These are phyloP conservation scores for Trachemys scripta DNA, from an alignment of 2,113 vertebrate species.

Conservation along the genomic window DNA sequence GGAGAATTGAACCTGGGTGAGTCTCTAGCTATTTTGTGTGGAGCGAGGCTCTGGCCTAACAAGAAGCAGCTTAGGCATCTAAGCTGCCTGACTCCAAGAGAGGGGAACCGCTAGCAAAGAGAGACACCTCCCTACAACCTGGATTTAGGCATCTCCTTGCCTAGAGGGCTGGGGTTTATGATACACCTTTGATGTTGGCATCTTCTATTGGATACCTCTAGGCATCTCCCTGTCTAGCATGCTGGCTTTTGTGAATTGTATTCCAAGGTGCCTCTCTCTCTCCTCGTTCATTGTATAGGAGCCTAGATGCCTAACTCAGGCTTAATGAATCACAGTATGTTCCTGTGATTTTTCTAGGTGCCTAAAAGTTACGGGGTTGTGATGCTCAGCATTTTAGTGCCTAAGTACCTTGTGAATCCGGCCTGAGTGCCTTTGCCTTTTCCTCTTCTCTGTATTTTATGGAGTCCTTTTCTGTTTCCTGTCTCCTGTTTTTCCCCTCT, in stretches of 20 bases:
- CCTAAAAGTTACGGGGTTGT: background rate
- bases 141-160: background rate
- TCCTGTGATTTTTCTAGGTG: background rate
- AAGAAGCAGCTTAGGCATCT: no score
- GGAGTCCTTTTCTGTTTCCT: background rate
- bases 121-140: background rate
- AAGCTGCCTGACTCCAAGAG: background rate
- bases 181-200: background rate
- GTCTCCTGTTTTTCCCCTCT: background rate
- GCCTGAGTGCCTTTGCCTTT: background rate
- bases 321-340: background rate
- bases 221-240: background rate
- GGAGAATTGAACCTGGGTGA: background rate
- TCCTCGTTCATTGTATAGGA: background rate
- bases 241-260: background rate
- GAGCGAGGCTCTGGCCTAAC: no score
- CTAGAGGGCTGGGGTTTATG: background rate
- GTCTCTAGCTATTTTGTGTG: background rate
- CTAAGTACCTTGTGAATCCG: background rate
- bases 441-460: background rate
- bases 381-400: background rate
- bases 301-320: background rate
- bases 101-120: background rate
- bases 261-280: background rate
- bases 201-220: background rate